phyloP scores from a whole-genome alignment of 2,888 invertebrate species.

The Blastobasis adustella region DNA sequence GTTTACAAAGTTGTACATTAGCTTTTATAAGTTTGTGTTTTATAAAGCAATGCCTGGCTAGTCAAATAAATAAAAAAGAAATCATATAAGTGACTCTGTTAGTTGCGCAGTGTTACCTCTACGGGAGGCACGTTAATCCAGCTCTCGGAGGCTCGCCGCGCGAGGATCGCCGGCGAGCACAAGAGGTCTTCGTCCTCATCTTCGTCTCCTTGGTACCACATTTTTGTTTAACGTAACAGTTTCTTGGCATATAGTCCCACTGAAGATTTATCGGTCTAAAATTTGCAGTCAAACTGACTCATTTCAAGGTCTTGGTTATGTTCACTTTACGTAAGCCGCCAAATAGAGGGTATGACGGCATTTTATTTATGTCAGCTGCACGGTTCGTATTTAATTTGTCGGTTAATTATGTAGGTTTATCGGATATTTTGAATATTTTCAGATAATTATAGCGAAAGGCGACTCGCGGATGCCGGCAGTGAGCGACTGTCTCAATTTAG shows the following conservation, averaged over 20 bases:
- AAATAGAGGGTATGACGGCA: not conserved
- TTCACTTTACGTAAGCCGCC: constrained; percentile 5
- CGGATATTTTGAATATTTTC: constrained; percentile 29
- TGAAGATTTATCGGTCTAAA: not conserved
- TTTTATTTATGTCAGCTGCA: not conserved
- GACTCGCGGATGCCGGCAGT: constrained; percentile 65
- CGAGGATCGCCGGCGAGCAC: constrained; percentile 91
- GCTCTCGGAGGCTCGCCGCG: constrained; percentile 89
- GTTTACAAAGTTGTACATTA: too few species aligned
- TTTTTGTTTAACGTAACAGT: constrained; percentile 36
- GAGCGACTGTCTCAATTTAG: constrained; percentile 72
- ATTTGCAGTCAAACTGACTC: not conserved
- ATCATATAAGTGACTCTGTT: too few species aligned
- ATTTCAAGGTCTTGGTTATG: constrained; percentile 8
- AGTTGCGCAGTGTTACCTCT: constrained; percentile 76
- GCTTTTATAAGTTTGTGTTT: too few species aligned
- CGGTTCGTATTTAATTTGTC: not conserved
- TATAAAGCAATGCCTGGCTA: too few species aligned
- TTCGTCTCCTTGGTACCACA: constrained; percentile 87
- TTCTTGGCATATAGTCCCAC: not conserved
- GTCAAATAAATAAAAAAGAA: too few species aligned
- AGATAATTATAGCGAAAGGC: constrained; percentile 59
- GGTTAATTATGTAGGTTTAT: constrained; percentile 18
- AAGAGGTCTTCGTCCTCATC: constrained; percentile 90
- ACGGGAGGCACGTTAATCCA: constrained; percentile 92